phyloP scores from a whole-genome alignment of 2,797 vertebrate genomes.

The Petrocephalus schoutedeni region DNA sequence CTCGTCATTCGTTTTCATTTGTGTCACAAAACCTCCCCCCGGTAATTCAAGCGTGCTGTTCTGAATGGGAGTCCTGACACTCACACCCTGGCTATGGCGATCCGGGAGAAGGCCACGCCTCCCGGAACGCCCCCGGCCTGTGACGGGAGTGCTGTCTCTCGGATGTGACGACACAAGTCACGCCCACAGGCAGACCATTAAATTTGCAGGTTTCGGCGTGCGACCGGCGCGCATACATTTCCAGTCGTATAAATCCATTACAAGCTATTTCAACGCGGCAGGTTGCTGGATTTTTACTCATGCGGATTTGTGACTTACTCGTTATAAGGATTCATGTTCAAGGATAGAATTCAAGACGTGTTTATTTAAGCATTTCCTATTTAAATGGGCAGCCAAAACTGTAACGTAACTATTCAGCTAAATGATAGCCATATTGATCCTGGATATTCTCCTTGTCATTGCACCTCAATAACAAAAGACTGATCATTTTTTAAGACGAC shows the following conservation, averaged over 20 bases:
- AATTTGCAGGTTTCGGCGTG: neutral
- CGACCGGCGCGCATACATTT: neutral
- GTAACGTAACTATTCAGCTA: neutral
- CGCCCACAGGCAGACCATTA: neutral
- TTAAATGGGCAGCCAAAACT: neutral
- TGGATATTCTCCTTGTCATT: neutral
- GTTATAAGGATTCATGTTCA: neutral
- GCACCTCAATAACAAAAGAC: neutral
- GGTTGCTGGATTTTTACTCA: neutral
- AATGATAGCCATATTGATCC: neutral
- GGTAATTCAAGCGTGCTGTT: conserved; percentile 39
- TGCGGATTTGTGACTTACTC: neutral
- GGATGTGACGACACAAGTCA: neutral
- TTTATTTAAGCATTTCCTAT: neutral
- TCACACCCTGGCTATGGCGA: conserved; percentile 39
- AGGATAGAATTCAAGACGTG: neutral
- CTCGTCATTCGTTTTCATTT: conserved; percentile 22
- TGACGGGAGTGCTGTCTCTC: conserved; percentile 50
- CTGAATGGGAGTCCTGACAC: conserved; percentile 45
- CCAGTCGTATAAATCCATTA: neutral
- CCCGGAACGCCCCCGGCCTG: conserved; percentile 48
- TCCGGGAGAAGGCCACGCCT: conserved; percentile 32
- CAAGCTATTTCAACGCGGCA: neutral
- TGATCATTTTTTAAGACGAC: neutral
- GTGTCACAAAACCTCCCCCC: conserved; percentile 38